A percentile compares a stretch with the other conserved stretches of the same genome.
Evolutionary conservation across 2,797 vertebrate species (phyloP).

Genomic region (Chiroxiphia lanceolata): DNA sequence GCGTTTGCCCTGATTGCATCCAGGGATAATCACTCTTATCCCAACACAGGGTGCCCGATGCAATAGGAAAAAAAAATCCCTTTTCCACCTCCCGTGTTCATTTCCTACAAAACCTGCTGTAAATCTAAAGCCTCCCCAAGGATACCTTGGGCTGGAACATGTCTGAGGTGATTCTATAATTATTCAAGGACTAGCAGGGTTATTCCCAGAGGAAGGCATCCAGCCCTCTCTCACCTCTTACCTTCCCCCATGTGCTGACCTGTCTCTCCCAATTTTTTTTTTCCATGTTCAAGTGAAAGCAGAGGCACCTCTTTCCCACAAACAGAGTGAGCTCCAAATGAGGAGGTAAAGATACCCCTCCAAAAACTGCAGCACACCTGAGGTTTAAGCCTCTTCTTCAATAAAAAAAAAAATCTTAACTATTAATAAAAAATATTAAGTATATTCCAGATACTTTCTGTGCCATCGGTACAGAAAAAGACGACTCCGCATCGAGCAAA

Average conservation of each 20-base stretch:
- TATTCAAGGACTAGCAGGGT: neutral
- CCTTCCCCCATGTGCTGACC: fast-evolving
- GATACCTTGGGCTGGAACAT: neutral
- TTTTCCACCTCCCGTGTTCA: neutral
- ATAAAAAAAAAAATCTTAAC: neutral
- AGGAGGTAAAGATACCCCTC: neutral
- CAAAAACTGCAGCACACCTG: neutral
- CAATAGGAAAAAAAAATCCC: neutral
- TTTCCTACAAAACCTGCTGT: neutral
- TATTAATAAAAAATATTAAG: neutral
- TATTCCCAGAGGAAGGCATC: neutral
- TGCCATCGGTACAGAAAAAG: neutral
- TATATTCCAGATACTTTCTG: neutral
- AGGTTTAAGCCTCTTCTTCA: neutral
- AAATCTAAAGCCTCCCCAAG: neutral
- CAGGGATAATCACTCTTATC: neutral
- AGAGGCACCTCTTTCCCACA: neutral
- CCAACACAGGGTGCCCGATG: neutral
- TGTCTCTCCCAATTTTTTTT: neutral
- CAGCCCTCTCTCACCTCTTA: neutral
- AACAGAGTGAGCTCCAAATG: neutral
- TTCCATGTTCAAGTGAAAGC: fast-evolving
- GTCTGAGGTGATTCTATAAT: neutral
- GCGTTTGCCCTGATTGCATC: neutral
- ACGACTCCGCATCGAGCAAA: neutral